Evolutionary conservation across 2,888 invertebrate species (phyloP).

Genomic region (Caenorhabditis sinica): DNA sequence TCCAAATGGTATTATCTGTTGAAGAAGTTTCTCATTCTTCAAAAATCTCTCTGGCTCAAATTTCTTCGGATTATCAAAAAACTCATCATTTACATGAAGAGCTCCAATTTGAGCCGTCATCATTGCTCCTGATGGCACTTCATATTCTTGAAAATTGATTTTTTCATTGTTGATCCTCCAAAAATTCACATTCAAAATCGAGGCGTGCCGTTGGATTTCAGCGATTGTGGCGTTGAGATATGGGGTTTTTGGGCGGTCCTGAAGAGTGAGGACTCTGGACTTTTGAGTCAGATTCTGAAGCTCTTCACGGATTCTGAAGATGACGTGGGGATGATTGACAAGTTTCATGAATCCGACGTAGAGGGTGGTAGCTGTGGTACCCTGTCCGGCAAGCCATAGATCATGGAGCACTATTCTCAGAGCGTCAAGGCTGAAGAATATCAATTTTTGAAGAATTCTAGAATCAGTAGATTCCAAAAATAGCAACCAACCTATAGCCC

Average conservation of each 20-base stretch:
- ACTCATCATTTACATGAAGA: slow-evolving; percentile 22
- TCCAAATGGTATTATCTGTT: slow-evolving; percentile 13
- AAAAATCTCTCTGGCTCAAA: slow-evolving; percentile 20
- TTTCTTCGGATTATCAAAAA: background rate
- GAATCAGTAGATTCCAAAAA: background rate
- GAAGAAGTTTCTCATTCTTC: background rate
- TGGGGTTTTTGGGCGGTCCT: slow-evolving; percentile 17
- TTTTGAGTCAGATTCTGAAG: slow-evolving; percentile 1
- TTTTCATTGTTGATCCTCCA: slow-evolving; percentile 11
- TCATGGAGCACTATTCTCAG: slow-evolving; percentile 3
- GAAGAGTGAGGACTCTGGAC: background rate
- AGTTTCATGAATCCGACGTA: slow-evolving; percentile 17
- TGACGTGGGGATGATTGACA: background rate
- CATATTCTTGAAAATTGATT: background rate
- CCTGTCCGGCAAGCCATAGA: slow-evolving; percentile 23
- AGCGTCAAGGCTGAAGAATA: slow-evolving; percentile 9
- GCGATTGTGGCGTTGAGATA: slow-evolving; percentile 25
- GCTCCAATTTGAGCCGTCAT: slow-evolving; percentile 14
- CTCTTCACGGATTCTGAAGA: slow-evolving; percentile 2
- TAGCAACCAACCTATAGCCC: background rate
- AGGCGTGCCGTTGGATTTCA: slow-evolving; percentile 23
- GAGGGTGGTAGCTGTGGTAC: slow-evolving; percentile 16
- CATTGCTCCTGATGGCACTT: background rate
- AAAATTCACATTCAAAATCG: slow-evolving; percentile 27
- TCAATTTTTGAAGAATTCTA: background rate